A percentile compares a stretch with the other conserved stretches of the same genome.
Evolutionary conservation across 2,113 vertebrate species (phyloP).

Genomic region (Reinhardtius hippoglossoides): DNA sequence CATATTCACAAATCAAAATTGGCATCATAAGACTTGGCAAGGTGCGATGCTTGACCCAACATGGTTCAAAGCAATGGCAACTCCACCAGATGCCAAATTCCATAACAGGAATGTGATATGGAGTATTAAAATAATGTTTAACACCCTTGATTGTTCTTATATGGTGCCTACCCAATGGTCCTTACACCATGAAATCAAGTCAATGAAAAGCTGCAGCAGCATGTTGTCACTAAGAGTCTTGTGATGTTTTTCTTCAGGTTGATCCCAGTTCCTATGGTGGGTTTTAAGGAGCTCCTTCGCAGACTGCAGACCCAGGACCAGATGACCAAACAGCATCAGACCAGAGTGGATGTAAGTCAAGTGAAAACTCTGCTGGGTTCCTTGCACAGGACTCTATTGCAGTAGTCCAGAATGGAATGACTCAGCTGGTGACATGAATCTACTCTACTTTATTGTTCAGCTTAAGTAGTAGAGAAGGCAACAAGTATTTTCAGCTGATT

Average conservation of each 20-base stretch:
- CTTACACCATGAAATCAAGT: background rate
- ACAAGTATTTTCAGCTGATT: no score
- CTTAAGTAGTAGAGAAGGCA: no score
- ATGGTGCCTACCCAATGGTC: background rate
- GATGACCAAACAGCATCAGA: slow-evolving; percentile 99
- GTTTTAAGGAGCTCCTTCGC: slow-evolving; percentile 93
- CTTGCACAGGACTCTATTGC: no score
- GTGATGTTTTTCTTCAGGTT: slow-evolving; percentile 79
- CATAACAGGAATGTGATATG: no score
- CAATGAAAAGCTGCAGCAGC: background rate
- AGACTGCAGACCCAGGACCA: slow-evolving; percentile 97
- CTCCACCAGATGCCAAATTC: no score
- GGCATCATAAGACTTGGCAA: no score
- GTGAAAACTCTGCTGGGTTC: slow-evolving; percentile 35
- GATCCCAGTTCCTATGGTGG: slow-evolving; percentile 98
- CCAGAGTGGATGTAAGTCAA: slow-evolving; percentile 95
- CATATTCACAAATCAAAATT: no score
- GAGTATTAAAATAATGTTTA: background rate
- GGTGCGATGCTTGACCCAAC: no score
- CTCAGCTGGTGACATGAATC: no score
- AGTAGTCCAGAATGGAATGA: no score
- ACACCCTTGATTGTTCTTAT: background rate
- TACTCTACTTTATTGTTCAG: no score
- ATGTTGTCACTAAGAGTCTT: background rate
- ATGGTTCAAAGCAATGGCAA: no score